Percentiles rank a stretch among this genome's conserved stretches.
Evolutionary conservation across 2,797 vertebrate genomes (phyloP).

Genomic region (Sus cebifrons): DNA sequence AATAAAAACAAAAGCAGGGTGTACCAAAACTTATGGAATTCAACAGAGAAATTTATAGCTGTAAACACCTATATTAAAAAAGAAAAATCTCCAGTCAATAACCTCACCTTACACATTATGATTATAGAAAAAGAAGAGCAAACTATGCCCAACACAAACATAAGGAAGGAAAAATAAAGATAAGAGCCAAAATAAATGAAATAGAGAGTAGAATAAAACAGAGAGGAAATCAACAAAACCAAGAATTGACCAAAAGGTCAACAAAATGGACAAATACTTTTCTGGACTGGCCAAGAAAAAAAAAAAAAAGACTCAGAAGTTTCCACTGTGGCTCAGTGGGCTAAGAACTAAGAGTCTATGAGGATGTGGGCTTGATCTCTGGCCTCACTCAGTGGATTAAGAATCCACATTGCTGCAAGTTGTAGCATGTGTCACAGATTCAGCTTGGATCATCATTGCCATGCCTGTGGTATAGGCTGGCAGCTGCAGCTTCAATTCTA

Average conservation of each 20-base stretch:
- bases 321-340: no score
- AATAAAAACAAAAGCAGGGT: not conserved
- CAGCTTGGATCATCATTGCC: no score
- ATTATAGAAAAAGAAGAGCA: not conserved
- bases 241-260: not conserved
- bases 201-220: not conserved
- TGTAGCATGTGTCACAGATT: no score
- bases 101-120: not conserved
- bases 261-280: not conserved
- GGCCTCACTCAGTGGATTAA: no score
- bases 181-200: not conserved
- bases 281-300: not conserved
- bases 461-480: no score
- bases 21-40: not conserved
- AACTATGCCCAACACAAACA: not conserved
- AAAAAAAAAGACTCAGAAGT: not conserved
- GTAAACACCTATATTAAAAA: not conserved
- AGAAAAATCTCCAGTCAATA: not conserved
- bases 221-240: not conserved
- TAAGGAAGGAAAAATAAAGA: not conserved
- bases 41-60: not conserved
- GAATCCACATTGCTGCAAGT: no score
- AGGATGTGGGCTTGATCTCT: no score
- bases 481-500: no score
- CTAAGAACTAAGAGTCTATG: no score